phyloP scores from a whole-genome alignment of 2,888 invertebrate species.

The Lycaena phlaeas region DNA sequence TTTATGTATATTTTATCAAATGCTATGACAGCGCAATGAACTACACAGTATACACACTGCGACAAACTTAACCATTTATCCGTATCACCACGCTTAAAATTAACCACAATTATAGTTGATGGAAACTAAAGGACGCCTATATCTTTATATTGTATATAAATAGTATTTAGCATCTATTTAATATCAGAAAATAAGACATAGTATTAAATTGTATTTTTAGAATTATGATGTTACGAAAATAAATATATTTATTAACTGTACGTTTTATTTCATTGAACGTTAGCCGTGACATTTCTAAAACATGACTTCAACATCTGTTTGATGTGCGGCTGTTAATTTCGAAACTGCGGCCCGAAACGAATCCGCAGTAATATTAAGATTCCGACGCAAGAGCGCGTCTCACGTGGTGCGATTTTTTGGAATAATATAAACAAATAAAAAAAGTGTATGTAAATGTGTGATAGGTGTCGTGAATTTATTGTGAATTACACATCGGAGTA shows the following conservation, averaged over 20 bases:
- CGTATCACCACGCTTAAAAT: too few relatives aligned
- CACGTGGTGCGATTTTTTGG: background rate
- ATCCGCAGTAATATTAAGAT: background rate
- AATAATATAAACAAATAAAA: too few relatives aligned
- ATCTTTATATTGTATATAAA: too few relatives aligned
- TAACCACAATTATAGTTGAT: too few relatives aligned
- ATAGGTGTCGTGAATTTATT: slow-evolving; percentile 16
- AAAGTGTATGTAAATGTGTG: background rate
- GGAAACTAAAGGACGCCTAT: too few relatives aligned
- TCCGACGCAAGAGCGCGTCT: background rate
- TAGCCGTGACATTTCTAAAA: background rate
- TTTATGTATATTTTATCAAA: too few relatives aligned
- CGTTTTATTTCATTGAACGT: background rate
- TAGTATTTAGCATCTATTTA: too few relatives aligned
- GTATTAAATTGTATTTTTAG: background rate
- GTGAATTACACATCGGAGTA: slow-evolving; percentile 26
- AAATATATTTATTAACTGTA: background rate
- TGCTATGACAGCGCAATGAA: too few relatives aligned
- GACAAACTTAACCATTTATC: too few relatives aligned
- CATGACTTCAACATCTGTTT: background rate
- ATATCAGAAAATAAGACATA: background rate
- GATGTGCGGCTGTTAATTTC: background rate
- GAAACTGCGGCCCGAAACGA: background rate
- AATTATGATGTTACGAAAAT: background rate
- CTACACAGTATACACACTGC: too few relatives aligned